Base-by-base conservation (phyloP, 2,888 invertebrate genomes). In the Diaperis boleti region DNA sequence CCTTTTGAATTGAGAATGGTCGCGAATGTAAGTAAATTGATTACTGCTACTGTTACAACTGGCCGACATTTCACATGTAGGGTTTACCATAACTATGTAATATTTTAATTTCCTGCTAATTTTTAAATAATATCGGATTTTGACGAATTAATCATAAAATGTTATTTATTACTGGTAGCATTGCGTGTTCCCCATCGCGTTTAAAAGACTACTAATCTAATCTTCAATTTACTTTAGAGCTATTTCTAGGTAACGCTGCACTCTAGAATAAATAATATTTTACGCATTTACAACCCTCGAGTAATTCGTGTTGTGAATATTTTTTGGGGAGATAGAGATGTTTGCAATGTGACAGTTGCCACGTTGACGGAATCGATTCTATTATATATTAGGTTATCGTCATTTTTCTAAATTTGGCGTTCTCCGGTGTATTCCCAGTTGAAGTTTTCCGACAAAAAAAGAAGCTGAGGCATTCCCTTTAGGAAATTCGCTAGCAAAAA, bases 361-460 rank as follows among this genome's bases (percentile, higher is more conserved):
- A 22, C 26, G 17, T 42, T 31, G 29, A 42, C 42, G 4, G 18
- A 44, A 55, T 55, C 20, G 39, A 39, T 39, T 5, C 37, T 37
- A 17, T 33, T 33, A 33, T 26, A 26, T 20, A 50, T 37, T 31
- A 29, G 11, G 44, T 44, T 44, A 18, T 33, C 20, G 17, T 44
- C 44, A 44, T 56, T 56, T 56, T 33, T 56, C 42, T 44, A 56
- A 44, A 56, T 56, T 56, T 56, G 33, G 39, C 33, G 35, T 56
- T 33, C 44, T 55, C 41, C 13, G 13, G 52, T 42, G 47, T 52
- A 57, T 57, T 57, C 37, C 17, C 33, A 45, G 35, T 57, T 57
- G 47, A 57, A 57, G 57, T 57, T 57, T 57, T 57, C 45, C 45
- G 47, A 57, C 45, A 42, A 56, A 56, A 57, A 57, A 57, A 57